A percentile compares a stretch with the other conserved stretches of the same genome.
phyloP scores from a whole-genome alignment of 1,140 invertebrate species.

The Vanessa atalanta region DNA sequence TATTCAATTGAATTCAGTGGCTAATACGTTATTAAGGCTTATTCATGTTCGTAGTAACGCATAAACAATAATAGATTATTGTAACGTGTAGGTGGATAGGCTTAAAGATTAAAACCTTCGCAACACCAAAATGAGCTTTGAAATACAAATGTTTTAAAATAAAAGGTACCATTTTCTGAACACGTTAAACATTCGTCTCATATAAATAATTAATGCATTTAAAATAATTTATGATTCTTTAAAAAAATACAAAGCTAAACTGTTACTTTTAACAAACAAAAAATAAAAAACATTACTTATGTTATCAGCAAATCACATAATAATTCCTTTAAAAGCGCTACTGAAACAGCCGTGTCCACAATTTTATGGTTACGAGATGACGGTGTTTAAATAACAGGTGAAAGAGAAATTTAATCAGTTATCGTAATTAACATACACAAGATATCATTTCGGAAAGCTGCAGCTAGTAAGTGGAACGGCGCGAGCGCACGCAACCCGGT shows the following conservation, averaged over 20 bases:
- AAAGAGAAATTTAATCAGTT: slow-evolving; percentile 48
- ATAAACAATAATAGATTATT: slow-evolving; percentile 54
- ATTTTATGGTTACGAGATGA: slow-evolving; percentile 29
- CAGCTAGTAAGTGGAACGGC: slow-evolving; percentile 46
- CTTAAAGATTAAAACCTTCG: slow-evolving; percentile 36
- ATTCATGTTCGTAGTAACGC: slow-evolving; percentile 53
- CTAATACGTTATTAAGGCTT: slow-evolving; percentile 63
- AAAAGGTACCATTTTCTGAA: neutral
- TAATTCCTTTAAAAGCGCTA: slow-evolving; percentile 19
- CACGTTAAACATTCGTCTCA: neutral
- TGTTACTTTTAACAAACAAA: neutral
- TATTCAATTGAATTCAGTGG: slow-evolving; percentile 60
- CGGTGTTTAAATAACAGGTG: slow-evolving; percentile 44
- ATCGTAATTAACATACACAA: slow-evolving; percentile 46
- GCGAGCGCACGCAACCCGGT: slow-evolving; percentile 45
- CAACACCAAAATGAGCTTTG: slow-evolving; percentile 29
- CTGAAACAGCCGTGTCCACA: slow-evolving; percentile 10
- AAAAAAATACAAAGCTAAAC: neutral
- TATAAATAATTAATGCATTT: too few species aligned
- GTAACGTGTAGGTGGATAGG: slow-evolving; percentile 45
- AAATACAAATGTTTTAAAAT: slow-evolving; percentile 24
- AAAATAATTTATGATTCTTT: neutral
- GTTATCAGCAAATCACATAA: slow-evolving; percentile 3
- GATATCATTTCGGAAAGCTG: slow-evolving; percentile 60
- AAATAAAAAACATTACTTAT: neutral